These are phyloP conservation scores for Amphibalanus amphitrite DNA, from an alignment of 1,140 invertebrate genomes.

Conservation along the genomic window DNA sequence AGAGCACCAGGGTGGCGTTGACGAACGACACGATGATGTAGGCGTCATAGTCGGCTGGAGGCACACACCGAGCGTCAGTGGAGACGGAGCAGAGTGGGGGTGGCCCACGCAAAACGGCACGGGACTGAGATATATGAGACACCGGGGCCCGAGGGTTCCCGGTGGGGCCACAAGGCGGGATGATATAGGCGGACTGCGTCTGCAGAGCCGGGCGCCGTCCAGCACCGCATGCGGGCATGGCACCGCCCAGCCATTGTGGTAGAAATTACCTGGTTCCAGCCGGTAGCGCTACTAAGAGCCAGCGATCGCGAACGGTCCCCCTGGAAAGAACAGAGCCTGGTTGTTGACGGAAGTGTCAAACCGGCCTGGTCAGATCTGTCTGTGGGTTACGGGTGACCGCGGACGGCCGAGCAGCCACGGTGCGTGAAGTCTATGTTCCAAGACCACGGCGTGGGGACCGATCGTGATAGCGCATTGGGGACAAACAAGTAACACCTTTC, in stretches of 20 bases:
- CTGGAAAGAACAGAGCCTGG: neutral
- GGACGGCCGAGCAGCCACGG: no score
- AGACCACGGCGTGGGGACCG: neutral
- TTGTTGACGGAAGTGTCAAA: neutral
- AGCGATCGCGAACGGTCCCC: neutral
- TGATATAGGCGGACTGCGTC: no score
- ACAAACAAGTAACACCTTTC: no score
- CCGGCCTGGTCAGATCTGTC: neutral
- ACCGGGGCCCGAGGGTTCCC: no score
- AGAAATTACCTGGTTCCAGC: neutral
- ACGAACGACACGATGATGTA: constrained; percentile 99
- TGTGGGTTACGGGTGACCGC: neutral
- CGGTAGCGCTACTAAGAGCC: neutral
- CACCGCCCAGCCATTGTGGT: no score
- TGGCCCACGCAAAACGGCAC: no score
- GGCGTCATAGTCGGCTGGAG: constrained; percentile 93
- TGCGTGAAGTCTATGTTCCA: neutral
- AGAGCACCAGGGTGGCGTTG: constrained; percentile 96
- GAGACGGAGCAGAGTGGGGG: neutral
- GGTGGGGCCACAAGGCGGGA: no score
- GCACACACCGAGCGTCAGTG: constrained; percentile 12
- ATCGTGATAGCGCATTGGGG: no score
- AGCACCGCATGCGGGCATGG: neutral
- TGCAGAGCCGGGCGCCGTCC: no score
- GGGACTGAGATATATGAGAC: no score